A percentile compares a stretch with the other conserved stretches of the same genome.
Evolutionary conservation across 2,888 invertebrate genomes (phyloP).

Genomic region (Stenchaetothrips biformis): DNA sequence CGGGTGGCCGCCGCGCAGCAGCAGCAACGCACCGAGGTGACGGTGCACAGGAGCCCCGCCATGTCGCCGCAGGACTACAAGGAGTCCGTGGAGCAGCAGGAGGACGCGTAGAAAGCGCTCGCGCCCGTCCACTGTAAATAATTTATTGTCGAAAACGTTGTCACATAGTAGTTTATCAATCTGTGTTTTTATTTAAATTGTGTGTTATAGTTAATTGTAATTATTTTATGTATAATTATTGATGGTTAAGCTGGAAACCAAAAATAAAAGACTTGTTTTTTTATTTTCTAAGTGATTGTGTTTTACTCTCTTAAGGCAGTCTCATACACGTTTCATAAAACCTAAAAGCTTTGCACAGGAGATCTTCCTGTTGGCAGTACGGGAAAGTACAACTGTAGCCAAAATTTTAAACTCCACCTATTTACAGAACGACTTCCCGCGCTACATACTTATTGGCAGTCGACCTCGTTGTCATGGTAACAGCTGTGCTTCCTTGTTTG

Average conservation of each 20-base stretch:
- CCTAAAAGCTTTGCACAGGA: too few species aligned
- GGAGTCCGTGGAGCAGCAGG: slow-evolving; percentile 20
- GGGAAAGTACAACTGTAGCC: too few species aligned
- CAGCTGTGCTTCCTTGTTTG: not conserved
- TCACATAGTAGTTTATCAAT: not conserved
- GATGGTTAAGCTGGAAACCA: slow-evolving; percentile 12
- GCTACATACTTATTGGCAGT: not conserved
- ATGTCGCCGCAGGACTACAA: slow-evolving; percentile 20
- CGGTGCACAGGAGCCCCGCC: slow-evolving; percentile 8
- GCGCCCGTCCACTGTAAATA: not conserved
- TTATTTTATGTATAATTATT: not conserved
- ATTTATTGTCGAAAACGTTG: not conserved
- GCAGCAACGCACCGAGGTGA: slow-evolving; percentile 4
- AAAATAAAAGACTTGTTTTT: slow-evolving; percentile 25
- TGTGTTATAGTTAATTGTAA: not conserved
- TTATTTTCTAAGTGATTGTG: not conserved
- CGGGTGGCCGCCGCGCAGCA: not conserved
- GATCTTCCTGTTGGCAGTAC: too few species aligned
- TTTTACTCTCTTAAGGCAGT: not conserved
- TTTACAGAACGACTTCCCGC: not conserved
- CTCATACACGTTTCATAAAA: too few species aligned
- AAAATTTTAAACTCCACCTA: not conserved
- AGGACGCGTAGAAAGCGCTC: not conserved
- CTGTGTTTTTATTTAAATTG: not conserved
- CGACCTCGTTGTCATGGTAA: not conserved